Conservation (phyloP, 2,888 invertebrate species). For the Drosophila paranaensis region DNA sequence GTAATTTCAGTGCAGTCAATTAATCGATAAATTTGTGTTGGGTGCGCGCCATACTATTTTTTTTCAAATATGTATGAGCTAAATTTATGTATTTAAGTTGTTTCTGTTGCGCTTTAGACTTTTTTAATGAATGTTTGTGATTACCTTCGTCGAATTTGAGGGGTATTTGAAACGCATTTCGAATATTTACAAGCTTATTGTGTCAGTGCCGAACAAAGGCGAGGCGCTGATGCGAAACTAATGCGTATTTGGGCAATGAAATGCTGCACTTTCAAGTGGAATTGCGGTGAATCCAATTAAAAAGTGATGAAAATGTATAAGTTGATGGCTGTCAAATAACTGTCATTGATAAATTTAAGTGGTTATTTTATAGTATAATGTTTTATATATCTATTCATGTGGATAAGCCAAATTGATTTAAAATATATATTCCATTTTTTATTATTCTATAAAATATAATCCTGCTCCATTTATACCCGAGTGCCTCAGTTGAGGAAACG, state of each 20-base stretch:
- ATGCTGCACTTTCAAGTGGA: conserved; percentile 53
- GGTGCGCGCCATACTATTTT: neutral
- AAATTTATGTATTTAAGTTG: neutral
- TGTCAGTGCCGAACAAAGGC: conserved; percentile 21
- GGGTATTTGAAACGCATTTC: neutral
- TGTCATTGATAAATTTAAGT: neutral
- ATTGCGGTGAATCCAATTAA: conserved; percentile 19
- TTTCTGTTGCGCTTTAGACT: neutral
- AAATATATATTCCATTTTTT: no score
- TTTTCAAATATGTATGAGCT: neutral
- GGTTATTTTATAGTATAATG: neutral
- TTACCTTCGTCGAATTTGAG: neutral
- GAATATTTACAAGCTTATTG: neutral
- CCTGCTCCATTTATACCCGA: no score
- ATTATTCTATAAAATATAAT: no score
- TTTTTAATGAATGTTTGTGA: conserved; percentile 6
- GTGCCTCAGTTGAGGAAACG: no score
- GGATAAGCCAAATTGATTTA: neutral
- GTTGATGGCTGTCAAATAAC: conserved; percentile 13
- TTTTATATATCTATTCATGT: neutral
- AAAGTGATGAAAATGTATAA: conserved; percentile 17
- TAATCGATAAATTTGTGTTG: neutral
- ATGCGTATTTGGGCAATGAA: conserved; percentile 28
- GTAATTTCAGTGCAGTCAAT: neutral
- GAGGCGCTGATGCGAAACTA: conserved; percentile 50